These are phyloP conservation scores for Amphipoea oculea DNA, from an alignment of 2,888 invertebrate species.

Conservation along the genomic window DNA sequence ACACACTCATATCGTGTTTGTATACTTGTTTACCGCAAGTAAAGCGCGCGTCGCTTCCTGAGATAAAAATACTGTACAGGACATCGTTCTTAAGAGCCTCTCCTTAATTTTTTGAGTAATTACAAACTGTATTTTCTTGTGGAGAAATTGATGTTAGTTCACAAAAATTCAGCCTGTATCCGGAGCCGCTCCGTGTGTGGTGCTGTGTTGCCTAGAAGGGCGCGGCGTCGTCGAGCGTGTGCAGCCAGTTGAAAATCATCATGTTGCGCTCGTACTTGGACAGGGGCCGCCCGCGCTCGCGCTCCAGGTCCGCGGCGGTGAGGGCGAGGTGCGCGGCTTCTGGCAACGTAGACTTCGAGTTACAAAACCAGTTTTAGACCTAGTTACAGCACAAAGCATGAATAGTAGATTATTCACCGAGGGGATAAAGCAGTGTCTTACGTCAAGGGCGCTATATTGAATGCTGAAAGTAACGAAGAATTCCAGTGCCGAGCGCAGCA, in stretches of 20 bases:
- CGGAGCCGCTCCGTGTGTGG: not conserved
- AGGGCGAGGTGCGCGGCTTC: constrained; percentile 89
- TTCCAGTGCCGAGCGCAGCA: no score
- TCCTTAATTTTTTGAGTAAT: not conserved
- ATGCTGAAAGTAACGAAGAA: no score
- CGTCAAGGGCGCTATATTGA: not conserved
- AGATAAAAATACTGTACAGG: not conserved
- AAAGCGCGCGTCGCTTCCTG: not conserved
- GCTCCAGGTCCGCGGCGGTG: constrained; percentile 94
- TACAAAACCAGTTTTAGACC: no score
- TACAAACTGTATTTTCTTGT: not conserved
- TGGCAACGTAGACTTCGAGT: constrained; percentile 58
- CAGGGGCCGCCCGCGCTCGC: constrained; percentile 95
- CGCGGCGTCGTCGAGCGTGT: constrained; percentile 94
- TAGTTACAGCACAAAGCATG: not conserved
- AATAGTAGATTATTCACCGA: not conserved
- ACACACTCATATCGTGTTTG: not conserved
- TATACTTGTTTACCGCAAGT: not conserved
- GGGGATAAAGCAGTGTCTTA: not conserved
- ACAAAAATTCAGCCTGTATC: not conserved
- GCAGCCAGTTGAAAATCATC: constrained; percentile 98
- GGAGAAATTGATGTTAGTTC: no score
- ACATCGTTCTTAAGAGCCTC: not conserved
- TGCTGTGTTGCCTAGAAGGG: constrained; percentile 77
- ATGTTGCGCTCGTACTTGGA: constrained; percentile 98